Conservation (phyloP, 2,797 vertebrate genomes). For the Tachyglossus aculeatus region DNA sequence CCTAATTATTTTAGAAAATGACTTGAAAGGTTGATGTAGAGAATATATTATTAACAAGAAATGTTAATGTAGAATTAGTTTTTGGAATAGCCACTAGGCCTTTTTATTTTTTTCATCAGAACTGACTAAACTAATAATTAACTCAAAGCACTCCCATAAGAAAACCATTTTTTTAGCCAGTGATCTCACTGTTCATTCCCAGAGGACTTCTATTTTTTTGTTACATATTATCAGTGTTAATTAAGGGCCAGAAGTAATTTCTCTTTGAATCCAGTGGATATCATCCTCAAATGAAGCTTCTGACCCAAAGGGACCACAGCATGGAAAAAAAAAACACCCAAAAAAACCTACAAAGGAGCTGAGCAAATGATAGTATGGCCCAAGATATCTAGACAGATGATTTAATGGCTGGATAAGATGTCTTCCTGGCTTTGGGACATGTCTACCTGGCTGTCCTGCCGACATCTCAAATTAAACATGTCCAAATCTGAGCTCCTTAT, state of each 20-base stretch:
- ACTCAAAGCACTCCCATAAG: not conserved
- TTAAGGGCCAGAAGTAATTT: slow-evolving; percentile 1
- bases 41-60: too few relatives aligned
- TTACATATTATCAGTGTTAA: not conserved
- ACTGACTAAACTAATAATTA: not conserved
- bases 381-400: not conserved
- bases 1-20: not conserved
- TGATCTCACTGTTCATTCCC: not conserved
- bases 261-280: not conserved
- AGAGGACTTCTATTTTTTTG: not conserved
- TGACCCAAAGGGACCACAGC: not conserved
- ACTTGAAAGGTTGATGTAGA: too few relatives aligned
- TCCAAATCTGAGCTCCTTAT: too few relatives aligned
- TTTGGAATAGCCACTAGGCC: not conserved
- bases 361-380: not conserved
- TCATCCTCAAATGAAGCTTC: slow-evolving; percentile 2
- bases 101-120: not conserved
- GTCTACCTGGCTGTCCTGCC: too few relatives aligned
- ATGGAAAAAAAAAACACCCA: not conserved
- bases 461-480: too few relatives aligned
- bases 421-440: too few relatives aligned
- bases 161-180: not conserved
- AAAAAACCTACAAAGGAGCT: too few relatives aligned
- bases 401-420: too few relatives aligned
- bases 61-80: not conserved